Evolutionary conservation across 2,113 vertebrate genomes (phyloP), one percentile per base, ranked within the genome.

Genomic region (Caranx ignobilis): DNA sequence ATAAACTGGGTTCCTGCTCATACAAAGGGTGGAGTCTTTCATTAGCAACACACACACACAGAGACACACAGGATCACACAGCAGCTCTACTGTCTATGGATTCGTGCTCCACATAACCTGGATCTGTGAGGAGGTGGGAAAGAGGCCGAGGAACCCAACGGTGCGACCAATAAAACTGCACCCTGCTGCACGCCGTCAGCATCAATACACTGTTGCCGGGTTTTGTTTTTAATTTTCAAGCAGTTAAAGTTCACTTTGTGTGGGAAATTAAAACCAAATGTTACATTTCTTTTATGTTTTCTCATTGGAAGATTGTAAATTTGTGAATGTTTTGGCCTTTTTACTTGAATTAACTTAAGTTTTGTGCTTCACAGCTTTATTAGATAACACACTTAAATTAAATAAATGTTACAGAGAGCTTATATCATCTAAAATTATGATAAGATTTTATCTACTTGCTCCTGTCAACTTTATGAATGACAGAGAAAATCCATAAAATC

Each of bases 61-160:
- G 3, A 37, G 4, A 37, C 35, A 37, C 35, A 37, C 35, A 37
- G 4, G 7, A 4, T 5, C 35, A 37, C 35, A 37, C 35, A 37
- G 26, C 26, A 26, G 26, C 26, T 26, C 26, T 26, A 26, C 26
- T 84, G 64, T 78, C 77, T 64, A 81, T 54, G 52, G 54, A 19
- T 45, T 43, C 59, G n/a, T n/a, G 45, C 50, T 32, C 15, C 13
- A 62, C 41, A 18, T 68, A 47, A 78, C 71, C 57, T 47, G 19
- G 32, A 37, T 47, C 62, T 65, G 18, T 55, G 11, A 81, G 63
- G 54, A 59, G 35, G 54, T 34, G 55, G 41, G 61, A 67, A 79
- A 35, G 69, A 43, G 56, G 56, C 26, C 71, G 32, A 26, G 37
- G 68, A 65, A 45, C 11, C 16, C 62, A 19, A 19, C 56, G 39